These are phyloP conservation scores for Myrmophylax atrothorax DNA, from an alignment of 2,113 vertebrate genomes.

Conservation along the genomic window DNA sequence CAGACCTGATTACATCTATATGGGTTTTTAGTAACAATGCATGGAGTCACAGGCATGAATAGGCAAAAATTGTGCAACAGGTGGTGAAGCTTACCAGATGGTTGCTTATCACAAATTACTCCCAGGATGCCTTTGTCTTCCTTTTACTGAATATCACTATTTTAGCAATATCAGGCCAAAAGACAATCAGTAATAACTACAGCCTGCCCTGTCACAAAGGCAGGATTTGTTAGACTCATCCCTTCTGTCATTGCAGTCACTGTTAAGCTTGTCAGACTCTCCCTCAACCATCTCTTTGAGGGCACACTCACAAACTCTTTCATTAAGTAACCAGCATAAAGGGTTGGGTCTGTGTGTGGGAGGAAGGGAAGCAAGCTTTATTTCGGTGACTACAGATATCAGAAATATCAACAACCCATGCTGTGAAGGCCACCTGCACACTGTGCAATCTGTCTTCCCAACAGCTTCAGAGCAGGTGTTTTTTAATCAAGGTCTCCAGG, in stretches of 20 bases:
- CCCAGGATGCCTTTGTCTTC: not conserved
- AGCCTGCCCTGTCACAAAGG: not conserved
- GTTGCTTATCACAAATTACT: not conserved
- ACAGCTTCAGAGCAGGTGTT: constrained; percentile 13
- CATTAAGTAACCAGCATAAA: not conserved
- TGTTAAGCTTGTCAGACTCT: not conserved
- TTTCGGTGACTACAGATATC: not conserved
- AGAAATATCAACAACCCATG: not conserved
- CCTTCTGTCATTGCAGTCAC: not conserved
- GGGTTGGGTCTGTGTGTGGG: not conserved
- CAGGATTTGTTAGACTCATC: not conserved
- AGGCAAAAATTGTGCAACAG: not conserved
- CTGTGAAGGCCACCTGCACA: not conserved
- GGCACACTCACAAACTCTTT: not conserved
- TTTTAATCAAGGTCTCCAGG: constrained; percentile 53
- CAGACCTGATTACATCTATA: not conserved
- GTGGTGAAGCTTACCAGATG: not conserved
- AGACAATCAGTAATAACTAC: not conserved
- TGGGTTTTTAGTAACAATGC: not conserved
- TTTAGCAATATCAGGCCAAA: not conserved
- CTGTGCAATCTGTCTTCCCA: constrained; percentile 13
- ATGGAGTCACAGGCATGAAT: not conserved
- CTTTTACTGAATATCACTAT: constrained; percentile 17
- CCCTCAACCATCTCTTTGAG: not conserved
- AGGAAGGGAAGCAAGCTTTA: not conserved